Evolutionary conservation across 1,140 invertebrate species (phyloP).

Genomic region (Tetramorium alpestre): DNA sequence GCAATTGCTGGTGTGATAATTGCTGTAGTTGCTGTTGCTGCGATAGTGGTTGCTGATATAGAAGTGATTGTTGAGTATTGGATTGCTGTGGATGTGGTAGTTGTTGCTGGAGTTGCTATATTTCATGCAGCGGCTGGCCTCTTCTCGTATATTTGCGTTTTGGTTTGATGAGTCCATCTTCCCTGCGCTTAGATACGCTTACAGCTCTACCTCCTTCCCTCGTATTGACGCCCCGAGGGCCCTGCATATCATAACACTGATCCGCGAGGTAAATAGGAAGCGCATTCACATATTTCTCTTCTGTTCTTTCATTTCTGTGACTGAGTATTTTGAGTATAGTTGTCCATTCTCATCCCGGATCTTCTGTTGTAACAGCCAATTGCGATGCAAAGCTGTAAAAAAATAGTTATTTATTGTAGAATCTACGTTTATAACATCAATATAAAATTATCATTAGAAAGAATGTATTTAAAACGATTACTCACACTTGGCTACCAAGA

Average conservation of each 20-base stretch:
- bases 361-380: not conserved
- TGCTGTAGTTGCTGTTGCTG: not conserved
- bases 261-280: conserved; percentile 30
- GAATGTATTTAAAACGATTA: not conserved
- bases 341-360: not conserved
- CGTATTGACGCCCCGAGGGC: not conserved
- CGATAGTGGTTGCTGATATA: not conserved
- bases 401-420: not conserved
- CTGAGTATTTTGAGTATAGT: not conserved
- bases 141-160: conserved; percentile 15
- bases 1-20: not conserved
- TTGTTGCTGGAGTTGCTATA: not conserved
- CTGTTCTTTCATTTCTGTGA: not conserved
- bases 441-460: not conserved
- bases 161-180: not conserved
- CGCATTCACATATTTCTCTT: conserved; percentile 11
- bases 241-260: conserved; percentile 20
- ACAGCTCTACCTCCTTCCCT: not conserved
- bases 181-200: not conserved
- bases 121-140: not conserved
- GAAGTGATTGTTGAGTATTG: not conserved
- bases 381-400: not conserved
- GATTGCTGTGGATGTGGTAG: not conserved
- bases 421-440: not conserved
- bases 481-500: conserved; percentile 4